Evolutionary conservation across 1,140 invertebrate species (phyloP).

Genomic region (Archegozetes longisetosus): DNA sequence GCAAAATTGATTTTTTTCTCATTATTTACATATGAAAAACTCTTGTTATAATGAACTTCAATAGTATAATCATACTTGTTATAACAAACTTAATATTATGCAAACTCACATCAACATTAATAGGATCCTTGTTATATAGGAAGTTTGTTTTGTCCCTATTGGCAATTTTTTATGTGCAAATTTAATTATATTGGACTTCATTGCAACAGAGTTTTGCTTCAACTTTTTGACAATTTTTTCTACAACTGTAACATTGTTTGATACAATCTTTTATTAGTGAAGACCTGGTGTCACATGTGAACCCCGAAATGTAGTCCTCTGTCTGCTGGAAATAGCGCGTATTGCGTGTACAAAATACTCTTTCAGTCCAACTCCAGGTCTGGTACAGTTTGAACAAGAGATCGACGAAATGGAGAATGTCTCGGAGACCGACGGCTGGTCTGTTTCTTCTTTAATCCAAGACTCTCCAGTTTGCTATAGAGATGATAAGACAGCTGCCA

Average conservation of each 20-base stretch:
- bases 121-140: too few relatives aligned
- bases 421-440: background rate
- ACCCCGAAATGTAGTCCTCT: conserved; percentile 60
- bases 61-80: too few relatives aligned
- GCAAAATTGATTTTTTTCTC: background rate
- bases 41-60: too few relatives aligned
- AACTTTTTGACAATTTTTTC: background rate
- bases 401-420: conserved; percentile 43
- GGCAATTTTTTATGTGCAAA: background rate
- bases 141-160: too few relatives aligned
- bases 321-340: conserved; percentile 68
- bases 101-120: too few relatives aligned
- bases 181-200: background rate
- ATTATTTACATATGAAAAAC: background rate
- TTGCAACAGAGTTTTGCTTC: too few relatives aligned
- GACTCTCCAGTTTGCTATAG: background rate
- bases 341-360: conserved; percentile 52
- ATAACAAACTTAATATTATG: too few relatives aligned
- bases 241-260: background rate
- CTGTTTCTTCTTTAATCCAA: background rate
- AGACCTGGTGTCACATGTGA: conserved; percentile 17
- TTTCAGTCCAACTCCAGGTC: conserved; percentile 58
- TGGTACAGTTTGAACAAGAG: conserved; percentile 75
- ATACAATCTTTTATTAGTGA: background rate
- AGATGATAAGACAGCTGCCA: background rate